Base-by-base conservation (phyloP, 2,113 vertebrate species). In the Natator depressus region DNA sequence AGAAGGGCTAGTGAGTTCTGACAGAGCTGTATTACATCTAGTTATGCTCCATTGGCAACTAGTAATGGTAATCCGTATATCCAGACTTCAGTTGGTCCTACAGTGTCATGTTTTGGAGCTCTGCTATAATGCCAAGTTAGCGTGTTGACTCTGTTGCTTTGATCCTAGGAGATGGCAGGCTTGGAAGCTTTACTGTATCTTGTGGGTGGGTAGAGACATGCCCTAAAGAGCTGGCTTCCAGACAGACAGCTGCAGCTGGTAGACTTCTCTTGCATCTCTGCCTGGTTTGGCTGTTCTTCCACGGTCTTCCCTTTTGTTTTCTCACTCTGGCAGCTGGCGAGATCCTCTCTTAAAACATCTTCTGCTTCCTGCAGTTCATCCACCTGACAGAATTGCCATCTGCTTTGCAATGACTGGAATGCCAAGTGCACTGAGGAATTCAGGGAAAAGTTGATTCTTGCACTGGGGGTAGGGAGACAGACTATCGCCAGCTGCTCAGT, bases 361-460 rank as follows among this genome's bases (percentile, higher is more conserved):
- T 89, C 69, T 85, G 19, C 50, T 76, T 80, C 55, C 50, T 91
- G 85, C 20, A n/a, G 50, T 89, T 91, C 79, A 42, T 76, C 72
- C 14, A 19, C 0, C 0, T 25, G 38, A 24, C 38, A 78, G 25
- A 85, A 31, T 69, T 31, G 42, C 59, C 80, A 25, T 46, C 29
- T 31, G 12, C 54, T 11, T 4, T 31, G 0, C 0, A 69, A 84
- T 84, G 81, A 31, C 0, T 11, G 91, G 85, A 79, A 13, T 81
- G 54, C 85, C 38, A 27, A 55, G 22, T 29, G 35, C 19, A 49
- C 14, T 51, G 82, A 42, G 59, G 75, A 62, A n/a, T 35, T 84
- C 42, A 76, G 14, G 62, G 5, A 38, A 38, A 5, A 1, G 6
- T 78, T 82, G 76, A 2, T 87, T 20, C 38, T 38, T 87, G 12